Percentiles rank a stretch among this genome's conserved stretches.
Evolutionary conservation across 2,888 invertebrate genomes (phyloP).

Genomic region (Diabrotica balteata): DNA sequence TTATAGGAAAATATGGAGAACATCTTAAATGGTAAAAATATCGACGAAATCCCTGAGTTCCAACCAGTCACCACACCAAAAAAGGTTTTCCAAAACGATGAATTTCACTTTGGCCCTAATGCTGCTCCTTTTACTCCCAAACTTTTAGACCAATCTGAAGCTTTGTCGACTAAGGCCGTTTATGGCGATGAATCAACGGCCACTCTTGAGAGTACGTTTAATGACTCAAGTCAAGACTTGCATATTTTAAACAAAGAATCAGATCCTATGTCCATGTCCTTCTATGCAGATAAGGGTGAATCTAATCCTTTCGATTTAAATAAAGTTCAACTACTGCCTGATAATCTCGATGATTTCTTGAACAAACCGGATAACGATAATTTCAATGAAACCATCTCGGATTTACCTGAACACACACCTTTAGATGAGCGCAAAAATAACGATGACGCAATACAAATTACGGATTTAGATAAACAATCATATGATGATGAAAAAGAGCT

Average conservation of each 20-base stretch:
- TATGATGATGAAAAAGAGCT: constrained; percentile 50
- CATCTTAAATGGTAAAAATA: constrained; percentile 58
- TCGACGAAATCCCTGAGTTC: constrained; percentile 58
- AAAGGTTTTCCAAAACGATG: constrained; percentile 55
- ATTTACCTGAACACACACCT: constrained; percentile 51
- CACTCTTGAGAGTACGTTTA: constrained; percentile 46
- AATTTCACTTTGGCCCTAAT: constrained; percentile 70
- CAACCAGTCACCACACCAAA: constrained; percentile 50
- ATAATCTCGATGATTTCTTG: constrained; percentile 59
- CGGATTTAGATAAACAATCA: constrained; percentile 49
- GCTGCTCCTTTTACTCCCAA: constrained; percentile 62
- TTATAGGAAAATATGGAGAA: constrained; percentile 54
- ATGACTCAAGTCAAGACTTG: constrained; percentile 37
- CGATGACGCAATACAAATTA: constrained; percentile 47
- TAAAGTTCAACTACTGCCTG: constrained; percentile 67
- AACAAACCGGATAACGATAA: constrained; percentile 34
- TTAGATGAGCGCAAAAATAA: constrained; percentile 39
- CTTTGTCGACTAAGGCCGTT: constrained; percentile 63
- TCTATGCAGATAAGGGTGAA: constrained; percentile 67
- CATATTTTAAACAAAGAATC: constrained; percentile 61
- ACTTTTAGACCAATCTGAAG: constrained; percentile 60
- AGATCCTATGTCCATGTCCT: constrained; percentile 72
- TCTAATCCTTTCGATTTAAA: constrained; percentile 65
- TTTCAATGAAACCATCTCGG: constrained; percentile 49
- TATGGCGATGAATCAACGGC: constrained; percentile 62